These are phyloP conservation scores for Morpho deidamia DNA, from an alignment of 2,888 invertebrate genomes.

Conservation along the genomic window DNA sequence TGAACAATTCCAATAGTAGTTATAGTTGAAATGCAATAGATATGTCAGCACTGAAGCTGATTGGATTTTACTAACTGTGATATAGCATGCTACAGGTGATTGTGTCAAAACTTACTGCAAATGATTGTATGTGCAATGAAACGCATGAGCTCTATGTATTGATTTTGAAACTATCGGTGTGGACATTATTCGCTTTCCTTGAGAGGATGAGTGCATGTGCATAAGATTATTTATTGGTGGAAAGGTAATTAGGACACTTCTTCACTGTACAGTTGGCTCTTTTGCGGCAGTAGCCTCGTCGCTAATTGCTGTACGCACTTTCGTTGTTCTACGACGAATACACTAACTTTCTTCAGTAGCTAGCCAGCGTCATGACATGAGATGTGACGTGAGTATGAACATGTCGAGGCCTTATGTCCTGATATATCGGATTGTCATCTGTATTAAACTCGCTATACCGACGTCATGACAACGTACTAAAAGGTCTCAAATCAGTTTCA, in stretches of 20 bases:
- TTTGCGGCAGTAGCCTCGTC: too few species aligned
- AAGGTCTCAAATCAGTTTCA: too few species aligned
- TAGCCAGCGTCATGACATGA: too few species aligned
- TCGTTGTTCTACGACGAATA: too few species aligned
- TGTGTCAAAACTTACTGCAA: slow-evolving; percentile 8
- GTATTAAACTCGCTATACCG: too few species aligned
- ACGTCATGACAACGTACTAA: too few species aligned
- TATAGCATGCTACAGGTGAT: slow-evolving; percentile 24
- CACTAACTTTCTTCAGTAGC: too few species aligned
- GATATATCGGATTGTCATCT: too few species aligned
- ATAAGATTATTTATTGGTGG: background rate
- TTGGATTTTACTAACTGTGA: slow-evolving; percentile 19
- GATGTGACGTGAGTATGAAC: too few species aligned
- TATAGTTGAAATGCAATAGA: slow-evolving; percentile 12
- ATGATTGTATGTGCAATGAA: slow-evolving; percentile 17
- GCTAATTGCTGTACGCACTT: too few species aligned
- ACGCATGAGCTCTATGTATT: slow-evolving; percentile 22
- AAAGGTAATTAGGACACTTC: background rate
- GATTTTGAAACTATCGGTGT: slow-evolving; percentile 17
- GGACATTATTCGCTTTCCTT: slow-evolving; percentile 15
- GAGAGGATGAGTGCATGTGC: slow-evolving; percentile 23
- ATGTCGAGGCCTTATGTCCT: too few species aligned
- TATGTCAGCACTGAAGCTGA: slow-evolving; percentile 10
- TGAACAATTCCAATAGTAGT: background rate
- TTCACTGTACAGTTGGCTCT: too few species aligned